Conservation (phyloP, 2,888 invertebrate species). For the Xylota segnis region DNA sequence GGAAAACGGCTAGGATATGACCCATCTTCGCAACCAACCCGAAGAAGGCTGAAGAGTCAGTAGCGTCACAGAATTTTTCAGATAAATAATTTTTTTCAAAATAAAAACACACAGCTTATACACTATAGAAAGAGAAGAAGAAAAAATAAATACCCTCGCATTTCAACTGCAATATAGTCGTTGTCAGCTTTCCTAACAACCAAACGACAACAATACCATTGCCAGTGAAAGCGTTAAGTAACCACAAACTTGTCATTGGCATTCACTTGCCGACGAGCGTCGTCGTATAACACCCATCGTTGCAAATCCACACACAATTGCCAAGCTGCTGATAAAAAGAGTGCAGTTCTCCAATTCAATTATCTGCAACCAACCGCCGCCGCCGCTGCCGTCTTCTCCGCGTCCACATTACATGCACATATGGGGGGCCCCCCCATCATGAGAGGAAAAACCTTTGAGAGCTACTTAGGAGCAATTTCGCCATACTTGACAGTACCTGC, state of each 20-base stretch:
- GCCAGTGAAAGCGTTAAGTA: conserved; percentile 41
- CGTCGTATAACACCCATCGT: background rate
- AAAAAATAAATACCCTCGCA: conserved; percentile 2
- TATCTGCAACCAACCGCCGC: too few species aligned
- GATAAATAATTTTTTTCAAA: background rate
- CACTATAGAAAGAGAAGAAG: background rate
- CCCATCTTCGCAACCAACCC: too few species aligned
- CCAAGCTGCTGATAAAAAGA: conserved; percentile 3
- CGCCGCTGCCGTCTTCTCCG: background rate
- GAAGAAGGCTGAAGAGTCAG: too few species aligned
- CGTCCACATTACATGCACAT: background rate
- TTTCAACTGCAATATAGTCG: background rate
- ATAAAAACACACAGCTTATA: background rate
- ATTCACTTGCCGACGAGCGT: conserved; percentile 25
- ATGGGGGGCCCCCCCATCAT: background rate
- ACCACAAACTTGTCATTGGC: conserved; percentile 40
- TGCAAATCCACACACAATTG: background rate
- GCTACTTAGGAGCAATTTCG: conserved; percentile 22
- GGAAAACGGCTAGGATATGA: too few species aligned
- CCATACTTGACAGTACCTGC: conserved; percentile 25
- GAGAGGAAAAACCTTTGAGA: conserved; percentile 30
- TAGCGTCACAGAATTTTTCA: too few species aligned
- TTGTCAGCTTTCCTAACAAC: conserved; percentile 22
- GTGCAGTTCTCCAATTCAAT: conserved; percentile 39
- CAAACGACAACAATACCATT: conserved; percentile 1